A percentile compares a stretch with the other conserved stretches of the same genome.
phyloP scores from a whole-genome alignment of 1,140 invertebrate genomes.

The Archivesica marissinica region DNA sequence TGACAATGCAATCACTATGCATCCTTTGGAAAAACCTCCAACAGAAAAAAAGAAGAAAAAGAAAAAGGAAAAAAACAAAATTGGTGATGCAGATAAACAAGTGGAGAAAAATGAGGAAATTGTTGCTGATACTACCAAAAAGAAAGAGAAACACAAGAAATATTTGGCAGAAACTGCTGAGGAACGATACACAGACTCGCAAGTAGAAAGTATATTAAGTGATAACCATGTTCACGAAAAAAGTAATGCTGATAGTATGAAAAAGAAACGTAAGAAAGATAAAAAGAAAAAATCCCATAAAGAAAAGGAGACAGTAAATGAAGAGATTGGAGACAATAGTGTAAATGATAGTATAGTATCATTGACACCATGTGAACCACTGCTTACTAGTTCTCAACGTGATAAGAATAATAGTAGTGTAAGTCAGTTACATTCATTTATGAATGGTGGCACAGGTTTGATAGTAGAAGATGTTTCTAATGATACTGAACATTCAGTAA shows the following conservation, averaged over 20 bases:
- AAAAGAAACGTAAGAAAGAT: conserved; percentile 23
- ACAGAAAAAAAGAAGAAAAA: neutral
- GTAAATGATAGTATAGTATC: neutral
- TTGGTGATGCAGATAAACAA: neutral
- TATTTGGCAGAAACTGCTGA: neutral
- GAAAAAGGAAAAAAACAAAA: neutral
- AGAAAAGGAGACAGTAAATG: neutral
- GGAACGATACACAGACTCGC: neutral
- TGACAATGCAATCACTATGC: neutral
- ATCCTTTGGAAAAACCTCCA: neutral
- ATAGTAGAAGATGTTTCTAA: neutral
- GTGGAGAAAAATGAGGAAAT: neutral
- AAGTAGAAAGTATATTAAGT: neutral
- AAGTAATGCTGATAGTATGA: neutral
- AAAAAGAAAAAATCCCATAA: neutral
- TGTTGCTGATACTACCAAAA: neutral
- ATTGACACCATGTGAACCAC: neutral
- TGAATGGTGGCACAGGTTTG: neutral
- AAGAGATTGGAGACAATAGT: neutral
- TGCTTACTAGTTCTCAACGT: conserved; percentile 15
- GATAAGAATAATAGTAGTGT: neutral
- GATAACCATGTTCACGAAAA: neutral
- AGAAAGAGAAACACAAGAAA: conserved; percentile 37
- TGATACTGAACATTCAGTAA: neutral
- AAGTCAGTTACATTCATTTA: neutral